Evolutionary conservation across 37 sponge, comb jelly and placozoan genomes (phyloP), one percentile per base, ranked within the genome.

Genomic region (Bolinopsis microptera): DNA sequence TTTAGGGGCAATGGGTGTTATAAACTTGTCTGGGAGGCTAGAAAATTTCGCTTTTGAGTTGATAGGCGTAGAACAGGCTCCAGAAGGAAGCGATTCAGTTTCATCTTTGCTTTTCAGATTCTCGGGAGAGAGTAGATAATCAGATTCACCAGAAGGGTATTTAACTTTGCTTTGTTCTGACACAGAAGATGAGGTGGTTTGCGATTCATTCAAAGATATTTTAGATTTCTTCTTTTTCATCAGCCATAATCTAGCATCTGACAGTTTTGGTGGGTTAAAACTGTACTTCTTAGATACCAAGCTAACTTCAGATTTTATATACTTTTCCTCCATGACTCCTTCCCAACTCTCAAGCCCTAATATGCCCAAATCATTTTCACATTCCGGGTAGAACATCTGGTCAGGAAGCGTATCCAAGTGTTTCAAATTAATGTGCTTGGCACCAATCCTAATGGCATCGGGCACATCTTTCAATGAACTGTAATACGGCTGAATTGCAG

Each of bases 21-120:
- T 39, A 24, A 86, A 86, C 48, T 86, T 86, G 28, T 86, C 90
- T 36, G 90, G 90, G 0, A 86, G 48, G 31, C 90, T 86, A 0
- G 2, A 36, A 25, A 86, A 86, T 18, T 39, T 86, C 36, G 26
- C 27, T 2, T 39, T 86, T 24, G 90, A n/a, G 30, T 30, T 24
- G 35, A 86, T 38, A 3, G 90, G 90, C 37, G 90, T 86, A 1
- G 90, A 86, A 27, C 90, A 41, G 16, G 36, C 36, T 24, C 28
- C 61, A 25, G 21, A 9, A 86, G 90, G 90, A 0, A 86, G 61
- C 18, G 90, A 41, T 39, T 86, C 48, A 86, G 27, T 0, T 77
- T 77, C 37, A 1, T 77, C 37, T 34, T 77, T 32, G 21, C 32
- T 32, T 35, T 16, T 13, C 13, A 32, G 21, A 16, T 36, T 32